Evolutionary conservation across 2,113 vertebrate species (phyloP).

Genomic region (Grammomys surdaster): DNA sequence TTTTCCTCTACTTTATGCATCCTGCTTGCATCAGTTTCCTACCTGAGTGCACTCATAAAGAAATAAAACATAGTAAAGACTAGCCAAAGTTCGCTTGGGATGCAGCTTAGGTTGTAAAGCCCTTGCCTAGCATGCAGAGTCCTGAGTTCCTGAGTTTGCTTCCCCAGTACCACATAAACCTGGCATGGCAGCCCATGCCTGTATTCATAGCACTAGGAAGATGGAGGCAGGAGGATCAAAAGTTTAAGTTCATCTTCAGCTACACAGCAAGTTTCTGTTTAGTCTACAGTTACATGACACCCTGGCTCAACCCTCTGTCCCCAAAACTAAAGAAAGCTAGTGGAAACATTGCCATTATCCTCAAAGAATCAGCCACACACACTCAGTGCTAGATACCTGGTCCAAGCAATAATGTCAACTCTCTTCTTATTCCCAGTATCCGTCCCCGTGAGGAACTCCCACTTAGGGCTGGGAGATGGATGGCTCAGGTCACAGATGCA

Average conservation of each 20-base stretch:
- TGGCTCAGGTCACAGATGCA: not conserved
- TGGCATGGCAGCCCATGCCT: not conserved
- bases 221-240: not conserved
- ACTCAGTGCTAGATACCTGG: not conserved
- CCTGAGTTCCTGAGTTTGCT: not conserved
- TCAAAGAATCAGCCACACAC: not conserved
- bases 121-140: not conserved
- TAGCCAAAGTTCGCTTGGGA: not conserved
- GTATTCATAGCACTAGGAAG: not conserved
- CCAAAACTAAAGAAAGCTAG: not conserved
- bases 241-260: not conserved
- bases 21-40: not conserved
- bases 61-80: not conserved
- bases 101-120: not conserved
- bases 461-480: not conserved
- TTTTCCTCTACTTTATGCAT: not conserved
- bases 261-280: not conserved
- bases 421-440: not conserved
- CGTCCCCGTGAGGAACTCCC: accelerated
- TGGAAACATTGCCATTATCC: not conserved
- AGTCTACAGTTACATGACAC: not conserved
- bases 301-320: no score
- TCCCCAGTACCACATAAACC: not conserved
- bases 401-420: not conserved
- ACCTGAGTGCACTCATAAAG: not conserved